phyloP scores from a whole-genome alignment of 2,113 vertebrate genomes.

The Ursus arctos region DNA sequence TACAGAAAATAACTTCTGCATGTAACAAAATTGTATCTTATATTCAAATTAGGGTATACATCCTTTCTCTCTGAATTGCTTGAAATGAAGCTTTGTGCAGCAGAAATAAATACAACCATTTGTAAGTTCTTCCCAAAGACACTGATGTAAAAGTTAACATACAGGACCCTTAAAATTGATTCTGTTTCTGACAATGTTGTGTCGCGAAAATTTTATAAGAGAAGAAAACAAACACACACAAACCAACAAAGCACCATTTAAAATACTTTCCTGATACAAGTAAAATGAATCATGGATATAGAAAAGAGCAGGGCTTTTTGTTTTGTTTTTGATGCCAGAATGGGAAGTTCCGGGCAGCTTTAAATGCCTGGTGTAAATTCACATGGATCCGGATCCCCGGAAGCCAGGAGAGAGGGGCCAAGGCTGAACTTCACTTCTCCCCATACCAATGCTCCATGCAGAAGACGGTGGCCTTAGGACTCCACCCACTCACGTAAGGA shows the following conservation, averaged over 20 bases:
- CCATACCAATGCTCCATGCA: background rate
- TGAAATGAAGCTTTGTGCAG: background rate
- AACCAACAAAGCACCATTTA: background rate
- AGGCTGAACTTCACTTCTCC: background rate
- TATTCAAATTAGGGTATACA: background rate
- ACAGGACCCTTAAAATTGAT: background rate
- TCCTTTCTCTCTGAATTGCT: background rate
- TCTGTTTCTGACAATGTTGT: background rate
- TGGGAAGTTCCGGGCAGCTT: background rate
- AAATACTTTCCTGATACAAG: background rate
- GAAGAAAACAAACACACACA: background rate
- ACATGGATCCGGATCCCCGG: background rate
- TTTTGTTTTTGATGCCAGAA: background rate
- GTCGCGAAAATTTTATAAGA: background rate
- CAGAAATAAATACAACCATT: background rate
- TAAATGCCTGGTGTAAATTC: background rate
- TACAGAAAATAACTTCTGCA: constrained; percentile 7
- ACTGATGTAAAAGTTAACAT: background rate
- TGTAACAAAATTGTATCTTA: background rate
- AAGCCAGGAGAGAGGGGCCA: background rate
- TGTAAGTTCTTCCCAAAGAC: background rate
- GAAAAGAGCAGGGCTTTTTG: background rate
- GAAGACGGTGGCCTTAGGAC: background rate
- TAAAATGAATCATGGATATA: background rate
- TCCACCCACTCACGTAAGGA: background rate